A percentile compares a stretch with the other conserved stretches of the same genome.
These are phyloP conservation scores for Ammodramus savannarum DNA, from an alignment of 2,113 vertebrate genomes.

Conservation along the genomic window DNA sequence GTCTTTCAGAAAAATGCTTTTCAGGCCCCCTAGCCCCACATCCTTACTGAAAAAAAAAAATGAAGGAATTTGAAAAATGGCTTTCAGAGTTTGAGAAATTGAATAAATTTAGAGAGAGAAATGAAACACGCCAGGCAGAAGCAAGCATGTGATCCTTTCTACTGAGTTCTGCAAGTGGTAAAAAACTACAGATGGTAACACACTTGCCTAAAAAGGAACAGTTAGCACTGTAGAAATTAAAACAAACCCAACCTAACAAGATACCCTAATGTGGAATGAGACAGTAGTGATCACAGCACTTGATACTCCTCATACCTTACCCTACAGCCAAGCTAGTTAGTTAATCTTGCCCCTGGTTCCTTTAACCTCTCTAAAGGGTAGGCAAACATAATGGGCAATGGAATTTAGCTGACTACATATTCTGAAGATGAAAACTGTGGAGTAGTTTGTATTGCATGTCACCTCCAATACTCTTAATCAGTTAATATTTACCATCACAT, in stretches of 20 bases:
- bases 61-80: background rate
- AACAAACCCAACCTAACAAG: background rate
- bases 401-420: background rate
- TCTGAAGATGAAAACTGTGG: background rate
- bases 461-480: background rate
- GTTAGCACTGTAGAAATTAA: background rate
- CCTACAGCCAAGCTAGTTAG: background rate
- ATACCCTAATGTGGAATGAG: background rate
- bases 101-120: background rate
- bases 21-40: fast-evolving
- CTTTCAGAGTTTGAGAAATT: background rate
- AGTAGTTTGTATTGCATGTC: background rate
- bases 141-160: background rate
- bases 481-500: background rate
- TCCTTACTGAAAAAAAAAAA: background rate
- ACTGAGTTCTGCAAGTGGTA: background rate
- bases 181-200: background rate
- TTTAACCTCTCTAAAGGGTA: background rate
- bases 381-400: background rate
- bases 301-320: background rate
- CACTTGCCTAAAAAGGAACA: background rate
- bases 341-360: background rate
- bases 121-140: background rate
- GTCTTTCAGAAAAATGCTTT: background rate
- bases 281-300: background rate